phyloP scores from a whole-genome alignment of 2,888 invertebrate species.

The Mayetiola destructor region DNA sequence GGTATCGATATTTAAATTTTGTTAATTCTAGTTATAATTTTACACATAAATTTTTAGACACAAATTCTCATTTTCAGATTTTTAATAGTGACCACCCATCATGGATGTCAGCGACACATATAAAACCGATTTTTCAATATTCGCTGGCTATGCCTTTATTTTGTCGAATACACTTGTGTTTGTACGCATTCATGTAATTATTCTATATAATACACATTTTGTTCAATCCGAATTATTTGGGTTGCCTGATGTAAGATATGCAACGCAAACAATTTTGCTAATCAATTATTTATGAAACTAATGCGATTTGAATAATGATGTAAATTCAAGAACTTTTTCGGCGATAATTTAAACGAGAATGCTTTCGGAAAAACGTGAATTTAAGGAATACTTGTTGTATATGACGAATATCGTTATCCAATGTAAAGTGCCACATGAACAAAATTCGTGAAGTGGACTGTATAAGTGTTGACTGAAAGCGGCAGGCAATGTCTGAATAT shows the following conservation, averaged over 20 bases:
- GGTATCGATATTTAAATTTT: background rate
- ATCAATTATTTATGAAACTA: background rate
- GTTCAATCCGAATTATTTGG: background rate
- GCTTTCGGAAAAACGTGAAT: no score
- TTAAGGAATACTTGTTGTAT: no score
- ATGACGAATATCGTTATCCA: no score
- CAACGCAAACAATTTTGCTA: slow-evolving; percentile 11
- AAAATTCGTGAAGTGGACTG: no score
- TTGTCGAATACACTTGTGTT: background rate
- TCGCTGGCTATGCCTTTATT: background rate
- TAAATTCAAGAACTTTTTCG: background rate
- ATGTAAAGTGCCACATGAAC: slow-evolving; percentile 19
- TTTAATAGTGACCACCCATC: slow-evolving; percentile 20
- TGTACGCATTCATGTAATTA: background rate
- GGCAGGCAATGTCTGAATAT: no score
- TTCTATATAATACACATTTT: slow-evolving; percentile 3
- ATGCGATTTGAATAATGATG: background rate
- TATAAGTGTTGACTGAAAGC: no score
- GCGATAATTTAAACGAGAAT: no score
- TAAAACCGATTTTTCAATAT: slow-evolving; percentile 1
- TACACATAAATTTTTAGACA: background rate
- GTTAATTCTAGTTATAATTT: background rate
- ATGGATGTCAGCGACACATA: slow-evolving; percentile 18
- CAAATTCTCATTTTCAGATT: background rate
- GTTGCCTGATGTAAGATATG: slow-evolving; percentile 11